Conservation (phyloP, 2,888 invertebrate species). For the Neoscelio sp. region DNA sequence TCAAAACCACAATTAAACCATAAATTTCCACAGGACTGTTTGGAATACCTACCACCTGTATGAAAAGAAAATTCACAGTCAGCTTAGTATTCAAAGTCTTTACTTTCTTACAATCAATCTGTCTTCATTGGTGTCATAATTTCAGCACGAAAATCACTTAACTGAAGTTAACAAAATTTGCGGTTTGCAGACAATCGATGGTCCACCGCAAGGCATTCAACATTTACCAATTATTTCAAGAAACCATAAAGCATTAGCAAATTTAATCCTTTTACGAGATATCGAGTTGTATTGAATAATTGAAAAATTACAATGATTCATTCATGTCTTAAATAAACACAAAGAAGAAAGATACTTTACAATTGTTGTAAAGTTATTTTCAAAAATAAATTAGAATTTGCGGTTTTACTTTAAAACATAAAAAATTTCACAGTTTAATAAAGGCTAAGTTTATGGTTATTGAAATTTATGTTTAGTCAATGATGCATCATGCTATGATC, state of each 20-base stretch:
- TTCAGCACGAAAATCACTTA: background rate
- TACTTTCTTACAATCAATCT: too few species aligned
- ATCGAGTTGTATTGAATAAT: background rate
- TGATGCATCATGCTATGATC: too few species aligned
- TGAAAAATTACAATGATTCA: background rate
- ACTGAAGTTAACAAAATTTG: conserved; percentile 9
- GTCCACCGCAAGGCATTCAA: conserved; percentile 15
- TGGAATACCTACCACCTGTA: conserved; percentile 6
- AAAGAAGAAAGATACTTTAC: too few species aligned
- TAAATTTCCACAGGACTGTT: conserved; percentile 22
- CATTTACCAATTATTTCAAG: conserved; percentile 28
- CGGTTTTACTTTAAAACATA: too few species aligned
- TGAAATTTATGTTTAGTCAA: too few species aligned
- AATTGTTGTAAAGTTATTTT: too few species aligned
- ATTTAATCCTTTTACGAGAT: conserved; percentile 16
- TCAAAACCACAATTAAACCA: conserved; percentile 26
- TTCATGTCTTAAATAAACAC: background rate
- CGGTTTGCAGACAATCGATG: conserved; percentile 23
- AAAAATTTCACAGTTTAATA: too few species aligned
- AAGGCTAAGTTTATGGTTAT: too few species aligned
- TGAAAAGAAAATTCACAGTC: too few species aligned
- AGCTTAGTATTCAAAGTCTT: too few species aligned
- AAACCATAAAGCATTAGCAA: background rate
- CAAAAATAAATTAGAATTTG: too few species aligned
- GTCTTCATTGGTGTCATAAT: background rate